Evolutionary conservation across 2,113 vertebrate species (phyloP).

Genomic region (Litocranius walleri): DNA sequence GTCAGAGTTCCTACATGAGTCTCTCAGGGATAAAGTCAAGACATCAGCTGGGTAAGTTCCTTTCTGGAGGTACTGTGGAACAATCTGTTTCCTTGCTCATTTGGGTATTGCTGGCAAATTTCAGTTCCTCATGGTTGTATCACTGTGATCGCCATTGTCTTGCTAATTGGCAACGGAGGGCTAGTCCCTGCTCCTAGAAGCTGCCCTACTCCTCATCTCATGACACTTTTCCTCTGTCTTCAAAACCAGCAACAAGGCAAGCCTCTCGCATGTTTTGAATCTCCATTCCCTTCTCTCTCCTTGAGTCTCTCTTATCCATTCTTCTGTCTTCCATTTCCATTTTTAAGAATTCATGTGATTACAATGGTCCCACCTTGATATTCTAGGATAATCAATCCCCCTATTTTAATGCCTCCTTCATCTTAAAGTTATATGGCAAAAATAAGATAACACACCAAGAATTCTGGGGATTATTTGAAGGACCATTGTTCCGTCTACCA

Average conservation of each 20-base stretch:
- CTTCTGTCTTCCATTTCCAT: background rate
- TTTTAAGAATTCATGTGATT: background rate
- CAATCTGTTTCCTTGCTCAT: background rate
- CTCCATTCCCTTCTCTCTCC: background rate
- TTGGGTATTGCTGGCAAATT: background rate
- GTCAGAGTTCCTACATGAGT: background rate
- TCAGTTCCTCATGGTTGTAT: background rate
- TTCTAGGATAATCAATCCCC: background rate
- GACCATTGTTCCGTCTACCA: background rate
- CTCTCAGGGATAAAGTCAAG: background rate
- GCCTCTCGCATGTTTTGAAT: background rate
- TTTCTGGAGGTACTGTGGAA: background rate
- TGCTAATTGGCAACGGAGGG: background rate
- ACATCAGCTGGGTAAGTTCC: background rate
- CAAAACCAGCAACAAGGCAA: background rate
- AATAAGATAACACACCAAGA: background rate
- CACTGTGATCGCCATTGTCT: background rate
- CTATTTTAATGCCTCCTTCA: background rate
- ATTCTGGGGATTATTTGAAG: background rate
- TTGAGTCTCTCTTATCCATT: background rate
- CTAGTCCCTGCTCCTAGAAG: background rate
- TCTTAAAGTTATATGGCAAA: background rate
- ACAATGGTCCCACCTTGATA: background rate
- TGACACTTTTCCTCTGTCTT: background rate
- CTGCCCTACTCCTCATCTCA: fast-evolving